Percentiles rank a stretch among this genome's conserved stretches.
Conservation (phyloP, 2,113 vertebrate genomes). For the Cyprinus carpio region DNA sequence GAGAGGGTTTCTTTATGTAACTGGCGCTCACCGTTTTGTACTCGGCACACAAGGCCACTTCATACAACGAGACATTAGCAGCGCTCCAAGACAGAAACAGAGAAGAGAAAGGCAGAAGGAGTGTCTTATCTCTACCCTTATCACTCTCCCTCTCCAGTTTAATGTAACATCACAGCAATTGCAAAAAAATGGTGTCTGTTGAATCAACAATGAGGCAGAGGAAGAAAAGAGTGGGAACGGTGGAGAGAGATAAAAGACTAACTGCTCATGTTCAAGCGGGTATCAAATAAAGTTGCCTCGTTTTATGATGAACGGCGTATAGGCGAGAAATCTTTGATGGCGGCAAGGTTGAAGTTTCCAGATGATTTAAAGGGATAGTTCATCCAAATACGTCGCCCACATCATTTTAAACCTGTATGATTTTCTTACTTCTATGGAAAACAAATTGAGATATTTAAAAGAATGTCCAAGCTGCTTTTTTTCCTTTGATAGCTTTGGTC, state of each 20-base stretch:
- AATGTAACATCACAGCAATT: constrained; percentile 56
- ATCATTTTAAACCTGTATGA: not conserved
- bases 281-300: constrained; percentile 37
- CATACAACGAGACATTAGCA: constrained; percentile 60
- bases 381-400: not conserved
- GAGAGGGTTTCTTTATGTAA: constrained; percentile 65
- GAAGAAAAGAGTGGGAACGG: constrained; percentile 48
- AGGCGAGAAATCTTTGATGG: constrained; percentile 44
- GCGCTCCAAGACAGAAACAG: constrained; percentile 23
- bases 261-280: constrained; percentile 31
- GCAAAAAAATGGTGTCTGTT: constrained; percentile 30
- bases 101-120: constrained; percentile 42
- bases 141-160: constrained; percentile 41
- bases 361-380: not conserved
- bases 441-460: not conserved
- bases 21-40: constrained; percentile 50
- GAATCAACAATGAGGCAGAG: constrained; percentile 48
- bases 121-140: constrained; percentile 51
- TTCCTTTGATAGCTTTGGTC: not conserved
- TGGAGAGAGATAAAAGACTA: constrained; percentile 54
- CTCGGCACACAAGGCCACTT: constrained; percentile 63
- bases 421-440: not conserved
- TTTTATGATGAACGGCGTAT: constrained; percentile 21
- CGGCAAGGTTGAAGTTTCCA: not conserved
- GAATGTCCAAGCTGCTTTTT: not conserved